Evolutionary conservation across 2,113 vertebrate species (phyloP).

Genomic region (Origma solitaria): DNA sequence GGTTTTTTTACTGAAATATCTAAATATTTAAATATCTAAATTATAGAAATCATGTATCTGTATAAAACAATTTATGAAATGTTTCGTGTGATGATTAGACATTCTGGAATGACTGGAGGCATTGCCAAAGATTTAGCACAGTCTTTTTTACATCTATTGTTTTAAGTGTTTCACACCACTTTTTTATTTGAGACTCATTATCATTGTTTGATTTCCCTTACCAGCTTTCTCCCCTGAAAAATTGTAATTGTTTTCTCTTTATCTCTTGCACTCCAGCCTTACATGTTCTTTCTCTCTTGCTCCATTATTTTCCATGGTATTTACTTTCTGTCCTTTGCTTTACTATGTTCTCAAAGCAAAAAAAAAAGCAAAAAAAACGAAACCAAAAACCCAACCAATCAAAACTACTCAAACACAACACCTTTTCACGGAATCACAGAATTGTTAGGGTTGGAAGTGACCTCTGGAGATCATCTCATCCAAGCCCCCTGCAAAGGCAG

Average conservation of each 20-base stretch:
- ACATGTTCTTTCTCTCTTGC: not conserved
- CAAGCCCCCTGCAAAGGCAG: not conserved
- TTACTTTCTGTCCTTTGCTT: not conserved
- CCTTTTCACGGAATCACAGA: not conserved
- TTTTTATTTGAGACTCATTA: not conserved
- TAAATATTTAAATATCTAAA: not conserved
- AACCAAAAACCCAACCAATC: rapidly evolving
- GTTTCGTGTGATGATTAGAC: not conserved
- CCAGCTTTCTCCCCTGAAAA: not conserved
- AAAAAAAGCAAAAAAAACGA: too few relatives aligned
- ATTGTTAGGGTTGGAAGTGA: not conserved
- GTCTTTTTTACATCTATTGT: not conserved
- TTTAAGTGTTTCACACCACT: not conserved
- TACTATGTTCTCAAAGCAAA: not conserved
- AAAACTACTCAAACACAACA: not conserved
- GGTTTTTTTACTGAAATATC: not conserved
- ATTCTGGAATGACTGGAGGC: not conserved
- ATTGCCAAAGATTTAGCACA: not conserved
- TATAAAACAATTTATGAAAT: not conserved
- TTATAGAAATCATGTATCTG: not conserved
- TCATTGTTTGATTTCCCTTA: not conserved
- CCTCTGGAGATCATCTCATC: not conserved
- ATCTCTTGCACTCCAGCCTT: not conserved
- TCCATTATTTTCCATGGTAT: not conserved
- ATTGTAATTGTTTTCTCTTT: not conserved